A percentile compares a stretch with the other conserved stretches of the same genome.
Conservation (phyloP, 1,140 invertebrate genomes). For the Pogonomyrmex californicus region DNA sequence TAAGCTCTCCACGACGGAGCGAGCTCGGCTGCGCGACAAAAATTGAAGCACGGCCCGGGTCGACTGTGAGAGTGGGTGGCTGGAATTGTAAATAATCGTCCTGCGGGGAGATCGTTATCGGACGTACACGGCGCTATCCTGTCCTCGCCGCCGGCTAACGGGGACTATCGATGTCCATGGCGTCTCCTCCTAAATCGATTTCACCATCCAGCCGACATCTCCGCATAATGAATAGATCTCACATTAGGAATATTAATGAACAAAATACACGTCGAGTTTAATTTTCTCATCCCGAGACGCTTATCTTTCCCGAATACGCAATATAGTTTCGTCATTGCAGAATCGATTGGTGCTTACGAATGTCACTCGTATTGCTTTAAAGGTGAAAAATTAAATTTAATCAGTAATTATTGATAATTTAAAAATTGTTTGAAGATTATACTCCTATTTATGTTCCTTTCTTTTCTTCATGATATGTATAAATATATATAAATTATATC, state of each 20-base stretch:
- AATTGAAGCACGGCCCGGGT: constrained; percentile 77
- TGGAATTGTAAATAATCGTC: constrained; percentile 81
- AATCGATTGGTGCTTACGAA: neutral
- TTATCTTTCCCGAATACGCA: neutral
- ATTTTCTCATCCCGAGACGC: neutral
- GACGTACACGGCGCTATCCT: constrained; percentile 54
- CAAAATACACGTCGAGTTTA: neutral
- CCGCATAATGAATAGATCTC: neutral
- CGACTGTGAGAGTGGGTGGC: constrained; percentile 76
- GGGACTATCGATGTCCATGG: constrained; percentile 29
- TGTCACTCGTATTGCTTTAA: neutral
- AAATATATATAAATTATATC: neutral
- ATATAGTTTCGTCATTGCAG: neutral
- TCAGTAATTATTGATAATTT: too few species aligned
- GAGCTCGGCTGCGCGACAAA: constrained; percentile 72
- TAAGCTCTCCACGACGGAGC: constrained; percentile 25
- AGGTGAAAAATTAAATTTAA: constrained; percentile 1
- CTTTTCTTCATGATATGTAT: neutral
- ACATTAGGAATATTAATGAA: constrained; percentile 13
- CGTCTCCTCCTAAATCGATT: constrained; percentile 50
- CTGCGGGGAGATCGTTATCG: constrained; percentile 79
- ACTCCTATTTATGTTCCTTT: neutral
- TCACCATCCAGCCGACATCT: neutral
- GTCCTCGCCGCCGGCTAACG: constrained; percentile 35
- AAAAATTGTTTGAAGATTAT: neutral